A percentile compares a stretch with the other conserved stretches of the same genome.
These are phyloP conservation scores for Leptinotarsa peninsularis DNA, from an alignment of 2,888 invertebrate species.

Conservation along the genomic window DNA sequence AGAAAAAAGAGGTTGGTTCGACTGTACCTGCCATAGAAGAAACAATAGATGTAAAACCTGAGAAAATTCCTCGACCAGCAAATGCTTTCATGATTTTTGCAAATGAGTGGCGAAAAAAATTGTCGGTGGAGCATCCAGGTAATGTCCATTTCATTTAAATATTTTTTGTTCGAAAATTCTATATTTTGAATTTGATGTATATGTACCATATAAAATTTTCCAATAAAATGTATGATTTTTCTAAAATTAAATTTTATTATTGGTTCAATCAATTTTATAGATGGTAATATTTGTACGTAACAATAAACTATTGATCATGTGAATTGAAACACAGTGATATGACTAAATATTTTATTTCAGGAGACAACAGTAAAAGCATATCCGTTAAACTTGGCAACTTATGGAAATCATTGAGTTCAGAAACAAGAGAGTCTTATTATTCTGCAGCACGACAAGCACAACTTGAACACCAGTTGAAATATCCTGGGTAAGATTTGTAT, in stretches of 20 bases:
- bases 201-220: neutral
- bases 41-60: neutral
- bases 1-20: neutral
- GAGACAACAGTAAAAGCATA: constrained; percentile 68
- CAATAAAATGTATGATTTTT: neutral
- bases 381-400: constrained; percentile 67
- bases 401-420: constrained; percentile 66
- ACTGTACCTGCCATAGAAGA: neutral
- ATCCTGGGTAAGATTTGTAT: constrained; percentile 19
- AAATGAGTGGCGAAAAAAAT: constrained; percentile 67
- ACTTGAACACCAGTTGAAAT: constrained; percentile 62
- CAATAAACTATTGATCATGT: too few relatives aligned
- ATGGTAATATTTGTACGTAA: too few relatives aligned
- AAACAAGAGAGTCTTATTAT: constrained; percentile 65
- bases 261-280: neutral
- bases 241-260: neutral
- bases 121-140: constrained; percentile 66
- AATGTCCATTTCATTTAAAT: neutral
- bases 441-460: constrained; percentile 64
- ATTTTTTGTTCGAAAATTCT: neutral
- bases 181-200: neutral
- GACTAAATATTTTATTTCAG: constrained; percentile 48
- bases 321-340: neutral
- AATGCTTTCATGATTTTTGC: constrained; percentile 71
- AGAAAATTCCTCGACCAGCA: constrained; percentile 61